Percentiles rank a stretch among this genome's conserved stretches.
Evolutionary conservation across 2,113 vertebrate species (phyloP).

Genomic region (Lophochroa leadbeateri): DNA sequence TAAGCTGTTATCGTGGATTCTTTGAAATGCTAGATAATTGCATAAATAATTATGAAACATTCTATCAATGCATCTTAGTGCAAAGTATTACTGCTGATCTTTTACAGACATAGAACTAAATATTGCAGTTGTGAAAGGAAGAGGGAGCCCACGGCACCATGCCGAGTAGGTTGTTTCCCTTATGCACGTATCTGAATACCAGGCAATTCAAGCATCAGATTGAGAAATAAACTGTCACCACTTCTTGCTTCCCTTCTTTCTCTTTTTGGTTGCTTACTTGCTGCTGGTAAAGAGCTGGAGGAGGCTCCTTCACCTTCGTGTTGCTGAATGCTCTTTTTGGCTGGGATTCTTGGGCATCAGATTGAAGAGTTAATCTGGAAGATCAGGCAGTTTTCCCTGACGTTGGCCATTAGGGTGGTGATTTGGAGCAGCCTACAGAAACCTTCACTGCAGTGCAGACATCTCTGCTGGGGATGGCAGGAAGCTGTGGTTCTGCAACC

Average conservation of each 20-base stretch:
- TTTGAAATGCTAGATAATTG: constrained; percentile 72
- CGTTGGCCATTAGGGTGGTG: not conserved
- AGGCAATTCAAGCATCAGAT: not conserved
- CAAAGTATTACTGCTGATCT: constrained; percentile 38
- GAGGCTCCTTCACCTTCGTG: not conserved
- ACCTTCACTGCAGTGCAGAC: too few relatives aligned
- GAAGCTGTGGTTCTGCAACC: not conserved
- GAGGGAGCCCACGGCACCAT: not conserved
- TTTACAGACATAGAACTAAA: constrained; percentile 33
- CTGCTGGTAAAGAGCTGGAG: not conserved
- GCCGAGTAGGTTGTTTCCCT: not conserved
- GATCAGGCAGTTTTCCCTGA: not conserved
- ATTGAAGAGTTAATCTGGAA: fast-evolving
- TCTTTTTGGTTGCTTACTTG: fast-evolving
- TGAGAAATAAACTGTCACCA: not conserved
- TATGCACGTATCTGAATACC: not conserved
- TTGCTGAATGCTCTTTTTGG: not conserved
- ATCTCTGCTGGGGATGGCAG: not conserved
- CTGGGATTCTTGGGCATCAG: not conserved
- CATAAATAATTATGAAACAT: constrained; percentile 74
- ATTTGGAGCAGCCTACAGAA: not conserved
- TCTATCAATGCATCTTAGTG: constrained; percentile 28
- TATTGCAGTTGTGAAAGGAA: constrained; percentile 12
- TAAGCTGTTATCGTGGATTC: constrained; percentile 64
- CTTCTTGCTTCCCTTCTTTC: not conserved